Base-by-base conservation (phyloP, 2,113 vertebrate species). In the Cepphus grylle region DNA sequence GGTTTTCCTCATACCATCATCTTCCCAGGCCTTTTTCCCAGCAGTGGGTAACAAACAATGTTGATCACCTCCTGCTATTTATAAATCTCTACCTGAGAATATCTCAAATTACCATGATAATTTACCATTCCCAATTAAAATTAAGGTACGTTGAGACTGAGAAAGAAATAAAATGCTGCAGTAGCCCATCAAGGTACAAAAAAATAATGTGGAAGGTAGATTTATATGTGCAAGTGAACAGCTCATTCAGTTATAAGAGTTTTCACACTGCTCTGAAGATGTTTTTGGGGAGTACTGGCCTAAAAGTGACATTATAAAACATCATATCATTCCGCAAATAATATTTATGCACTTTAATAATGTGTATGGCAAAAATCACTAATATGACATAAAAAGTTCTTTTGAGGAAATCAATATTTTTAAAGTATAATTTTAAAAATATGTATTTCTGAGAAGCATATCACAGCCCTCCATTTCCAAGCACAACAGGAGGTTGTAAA, bases 121-220 rank as follows among this genome's bases (percentile, higher is more conserved):
- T 94, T 87, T 91, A 77, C 86, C 87, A 42, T 74, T 90, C 55
- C 40, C 27, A 70, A 87, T 94, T 97, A 94, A 92, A 96, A 93
- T 90, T 90, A 91, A 67, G 62, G 83, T 58, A 88, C 9, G 66
- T 34, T 43, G 94, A 96, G 86, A 87, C 52, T 11, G 34, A 82
- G 38, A 72, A 91, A 91, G 70, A 88, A 95, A 81, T 74, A 52
- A 47, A 73, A 86, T 66, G 53, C 66, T 72, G 69, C 40, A 62
- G 73, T 16, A 96, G 74, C 85, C 74, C 85, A 91, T 56, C 86
- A 95, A 85, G 79, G 45, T 72, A 90, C 66, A 65, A 38, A 91
- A 96, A 95, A 76, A 11, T 30, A 90, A 62, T 47, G 21, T 42
- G 63, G 40, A 95, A 91, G 25, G 42, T 14, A 70, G 65, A 93